Conservation (phyloP, 2,113 vertebrate genomes). For the Lycaon pictus region DNA sequence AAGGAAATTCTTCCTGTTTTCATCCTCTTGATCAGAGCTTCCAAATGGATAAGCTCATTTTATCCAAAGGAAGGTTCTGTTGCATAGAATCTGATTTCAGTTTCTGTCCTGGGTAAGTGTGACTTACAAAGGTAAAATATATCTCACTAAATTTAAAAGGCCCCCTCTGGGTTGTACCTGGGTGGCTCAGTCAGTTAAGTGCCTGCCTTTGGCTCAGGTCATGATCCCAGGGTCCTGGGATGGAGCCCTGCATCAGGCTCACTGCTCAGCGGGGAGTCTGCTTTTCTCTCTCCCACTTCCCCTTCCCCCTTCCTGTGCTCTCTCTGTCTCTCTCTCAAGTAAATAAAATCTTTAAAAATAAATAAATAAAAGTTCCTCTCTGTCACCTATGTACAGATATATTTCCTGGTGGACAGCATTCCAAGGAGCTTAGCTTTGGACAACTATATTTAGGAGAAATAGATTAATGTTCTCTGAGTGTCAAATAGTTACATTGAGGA, state of each 20-base stretch:
- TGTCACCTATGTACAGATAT: not conserved
- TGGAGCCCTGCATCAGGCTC: too few relatives aligned
- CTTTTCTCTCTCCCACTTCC: not conserved
- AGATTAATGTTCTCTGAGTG: not conserved
- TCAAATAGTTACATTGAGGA: not conserved
- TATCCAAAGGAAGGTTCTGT: conserved; percentile 11
- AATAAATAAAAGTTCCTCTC: not conserved
- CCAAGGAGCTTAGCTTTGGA: not conserved
- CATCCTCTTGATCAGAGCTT: not conserved
- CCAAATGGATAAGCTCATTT: not conserved
- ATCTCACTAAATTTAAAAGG: not conserved
- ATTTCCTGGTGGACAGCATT: not conserved
- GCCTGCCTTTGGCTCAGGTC: not conserved
- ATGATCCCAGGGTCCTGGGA: not conserved
- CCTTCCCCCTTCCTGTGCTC: not conserved
- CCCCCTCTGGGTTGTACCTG: not conserved
- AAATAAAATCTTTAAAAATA: not conserved
- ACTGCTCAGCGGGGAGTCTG: not conserved
- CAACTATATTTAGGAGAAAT: conserved; percentile 39
- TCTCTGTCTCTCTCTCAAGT: not conserved
- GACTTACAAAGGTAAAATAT: not conserved
- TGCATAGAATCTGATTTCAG: conserved; percentile 7
- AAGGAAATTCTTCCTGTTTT: not conserved
- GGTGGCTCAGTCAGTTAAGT: not conserved
- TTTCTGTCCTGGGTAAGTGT: not conserved